Conservation (phyloP, 2,888 invertebrate genomes). For the Cryptocheilus praepositus region DNA sequence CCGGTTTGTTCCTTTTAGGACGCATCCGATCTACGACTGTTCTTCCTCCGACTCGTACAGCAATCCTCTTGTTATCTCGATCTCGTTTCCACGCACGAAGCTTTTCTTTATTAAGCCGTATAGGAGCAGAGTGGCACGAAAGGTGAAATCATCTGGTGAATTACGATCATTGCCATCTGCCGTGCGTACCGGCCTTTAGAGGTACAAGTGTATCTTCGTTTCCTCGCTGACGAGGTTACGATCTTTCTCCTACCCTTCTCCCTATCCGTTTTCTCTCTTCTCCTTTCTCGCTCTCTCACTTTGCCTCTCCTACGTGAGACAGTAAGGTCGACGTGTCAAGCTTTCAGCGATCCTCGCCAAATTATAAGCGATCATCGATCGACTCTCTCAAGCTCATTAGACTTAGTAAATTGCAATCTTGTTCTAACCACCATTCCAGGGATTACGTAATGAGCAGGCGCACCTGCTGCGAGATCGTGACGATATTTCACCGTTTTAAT, state of each 20-base stretch:
- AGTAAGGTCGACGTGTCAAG: constrained; percentile 17
- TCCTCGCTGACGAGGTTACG: constrained; percentile 11
- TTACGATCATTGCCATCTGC: constrained; percentile 38
- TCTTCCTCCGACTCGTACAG: constrained; percentile 34
- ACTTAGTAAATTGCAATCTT: constrained; percentile 50
- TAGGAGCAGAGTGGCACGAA: constrained; percentile 13
- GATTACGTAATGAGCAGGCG: constrained; percentile 43
- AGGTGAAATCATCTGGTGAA: constrained; percentile 42
- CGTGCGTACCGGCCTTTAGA: constrained; percentile 22
- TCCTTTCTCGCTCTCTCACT: not conserved
- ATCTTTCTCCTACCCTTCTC: constrained; percentile 3
- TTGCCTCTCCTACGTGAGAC: constrained; percentile 2
- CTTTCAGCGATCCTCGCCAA: constrained; percentile 30
- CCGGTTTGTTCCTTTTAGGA: constrained; percentile 19
- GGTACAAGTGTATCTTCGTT: too few relatives aligned
- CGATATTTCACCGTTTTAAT: constrained; percentile 58
- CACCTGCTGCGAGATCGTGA: constrained; percentile 41
- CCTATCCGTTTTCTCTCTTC: not conserved
- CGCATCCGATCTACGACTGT: constrained; percentile 22
- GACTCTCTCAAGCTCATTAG: constrained; percentile 47
- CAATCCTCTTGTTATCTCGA: constrained; percentile 48
- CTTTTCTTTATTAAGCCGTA: constrained; percentile 44
- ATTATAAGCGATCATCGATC: constrained; percentile 48
- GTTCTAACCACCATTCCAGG: constrained; percentile 37
- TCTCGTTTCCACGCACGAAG: constrained; percentile 43